Percentiles rank a stretch among this genome's conserved stretches.
Evolutionary conservation across 2,888 invertebrate genomes (phyloP).

Genomic region (Xylophagus ater): DNA sequence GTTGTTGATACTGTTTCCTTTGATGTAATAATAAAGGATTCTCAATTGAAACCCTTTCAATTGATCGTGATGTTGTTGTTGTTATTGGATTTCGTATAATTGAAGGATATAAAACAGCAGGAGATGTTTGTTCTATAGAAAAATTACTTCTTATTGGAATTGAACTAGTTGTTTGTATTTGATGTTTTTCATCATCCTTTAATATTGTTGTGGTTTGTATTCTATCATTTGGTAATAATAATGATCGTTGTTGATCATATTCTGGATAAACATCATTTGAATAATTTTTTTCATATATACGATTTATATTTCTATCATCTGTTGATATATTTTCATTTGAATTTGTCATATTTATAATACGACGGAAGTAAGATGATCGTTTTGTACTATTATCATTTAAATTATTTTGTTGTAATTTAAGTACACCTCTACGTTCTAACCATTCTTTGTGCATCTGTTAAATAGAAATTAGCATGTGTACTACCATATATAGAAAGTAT

Average conservation of each 20-base stretch:
- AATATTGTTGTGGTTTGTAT: background rate
- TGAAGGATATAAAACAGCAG: no score
- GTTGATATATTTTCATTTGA: background rate
- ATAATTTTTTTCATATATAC: slow-evolving; percentile 21
- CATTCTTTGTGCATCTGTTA: slow-evolving; percentile 37
- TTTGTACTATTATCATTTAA: background rate
- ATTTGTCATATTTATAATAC: slow-evolving; percentile 1
- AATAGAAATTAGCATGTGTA: no score
- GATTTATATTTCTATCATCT: background rate
- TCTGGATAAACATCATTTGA: slow-evolving; percentile 32
- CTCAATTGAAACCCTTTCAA: slow-evolving; percentile 9
- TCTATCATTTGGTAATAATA: background rate
- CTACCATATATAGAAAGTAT: no score
- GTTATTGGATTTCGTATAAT: slow-evolving; percentile 12
- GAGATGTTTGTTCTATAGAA: no score
- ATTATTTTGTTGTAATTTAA: slow-evolving; percentile 18
- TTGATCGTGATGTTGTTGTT: slow-evolving; percentile 2
- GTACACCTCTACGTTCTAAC: slow-evolving; percentile 29
- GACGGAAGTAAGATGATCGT: slow-evolving; percentile 4
- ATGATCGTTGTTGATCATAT: slow-evolving; percentile 22
- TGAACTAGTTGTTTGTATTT: no score
- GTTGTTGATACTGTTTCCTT: slow-evolving; percentile 17
- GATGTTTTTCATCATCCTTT: no score
- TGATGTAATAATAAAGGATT: slow-evolving; percentile 10
- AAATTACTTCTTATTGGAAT: no score